A percentile compares a stretch with the other conserved stretches of the same genome.
phyloP scores from a whole-genome alignment of 2,888 invertebrate genomes.

The Trachelus tabidus region DNA sequence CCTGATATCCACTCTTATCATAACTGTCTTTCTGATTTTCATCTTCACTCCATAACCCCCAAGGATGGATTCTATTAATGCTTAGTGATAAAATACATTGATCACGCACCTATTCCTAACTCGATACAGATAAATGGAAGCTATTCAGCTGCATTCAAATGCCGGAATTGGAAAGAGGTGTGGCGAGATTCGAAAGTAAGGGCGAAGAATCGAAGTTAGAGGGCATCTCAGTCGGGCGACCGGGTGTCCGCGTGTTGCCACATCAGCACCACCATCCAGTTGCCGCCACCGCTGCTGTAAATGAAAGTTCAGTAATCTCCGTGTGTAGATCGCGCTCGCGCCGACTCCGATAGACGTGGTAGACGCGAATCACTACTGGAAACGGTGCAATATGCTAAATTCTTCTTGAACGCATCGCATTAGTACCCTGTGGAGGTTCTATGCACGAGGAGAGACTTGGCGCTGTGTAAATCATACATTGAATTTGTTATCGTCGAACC shows the following conservation, averaged over 20 bases:
- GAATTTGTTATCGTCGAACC: background rate
- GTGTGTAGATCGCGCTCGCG: conserved; percentile 56
- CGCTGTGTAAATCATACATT: background rate
- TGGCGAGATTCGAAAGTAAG: background rate
- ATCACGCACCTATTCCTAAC: background rate
- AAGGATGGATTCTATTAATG: background rate
- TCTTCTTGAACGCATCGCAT: conserved; percentile 36
- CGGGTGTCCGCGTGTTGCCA: conserved; percentile 62
- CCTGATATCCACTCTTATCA: background rate
- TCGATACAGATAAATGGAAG: background rate
- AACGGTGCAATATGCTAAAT: conserved; percentile 49
- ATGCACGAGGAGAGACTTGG: conserved; percentile 24
- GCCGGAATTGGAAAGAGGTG: background rate
- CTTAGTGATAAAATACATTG: background rate
- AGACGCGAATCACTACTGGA: conserved; percentile 32
- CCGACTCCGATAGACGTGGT: conserved; percentile 51
- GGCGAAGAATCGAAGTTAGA: conserved; percentile 21
- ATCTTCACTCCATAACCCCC: background rate
- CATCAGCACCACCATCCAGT: conserved; percentile 53
- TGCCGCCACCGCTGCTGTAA: conserved; percentile 48
- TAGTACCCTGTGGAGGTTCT: conserved; percentile 15
- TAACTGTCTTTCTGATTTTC: background rate
- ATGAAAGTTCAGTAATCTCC: conserved; percentile 47
- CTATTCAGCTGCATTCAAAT: background rate
- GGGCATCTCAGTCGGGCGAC: conserved; percentile 38